These are phyloP conservation scores for Parnassius apollo DNA, from an alignment of 2,888 invertebrate genomes.

Conservation along the genomic window DNA sequence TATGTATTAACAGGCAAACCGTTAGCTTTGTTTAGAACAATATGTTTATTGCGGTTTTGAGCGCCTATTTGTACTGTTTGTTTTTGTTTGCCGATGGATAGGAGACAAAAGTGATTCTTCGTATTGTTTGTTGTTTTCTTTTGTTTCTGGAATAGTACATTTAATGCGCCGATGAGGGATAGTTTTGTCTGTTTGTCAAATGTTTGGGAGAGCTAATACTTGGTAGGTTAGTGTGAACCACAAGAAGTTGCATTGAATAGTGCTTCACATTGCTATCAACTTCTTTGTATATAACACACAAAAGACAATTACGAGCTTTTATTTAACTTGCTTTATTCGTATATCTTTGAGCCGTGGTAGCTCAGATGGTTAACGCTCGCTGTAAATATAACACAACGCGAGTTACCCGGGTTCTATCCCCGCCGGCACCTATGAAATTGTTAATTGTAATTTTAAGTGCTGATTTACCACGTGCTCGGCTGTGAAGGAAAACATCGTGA, in stretches of 20 bases:
- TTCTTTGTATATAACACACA: too few species aligned
- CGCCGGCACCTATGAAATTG: too few species aligned
- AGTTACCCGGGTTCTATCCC: too few species aligned
- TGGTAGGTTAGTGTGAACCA: conserved; percentile 5
- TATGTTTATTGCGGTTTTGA: conserved; percentile 56
- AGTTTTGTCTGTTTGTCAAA: conserved; percentile 1
- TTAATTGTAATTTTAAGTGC: too few species aligned
- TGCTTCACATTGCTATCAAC: too few species aligned
- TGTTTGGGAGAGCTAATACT: neutral
- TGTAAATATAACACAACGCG: too few species aligned
- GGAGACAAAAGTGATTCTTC: conserved; percentile 26
- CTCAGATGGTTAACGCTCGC: too few species aligned
- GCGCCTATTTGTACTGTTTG: conserved; percentile 38
- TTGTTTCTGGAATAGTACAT: conserved; percentile 5
- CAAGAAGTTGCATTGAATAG: neutral
- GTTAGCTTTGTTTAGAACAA: conserved; percentile 39
- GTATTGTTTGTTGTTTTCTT: conserved; percentile 28
- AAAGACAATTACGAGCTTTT: too few species aligned
- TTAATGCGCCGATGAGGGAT: conserved; percentile 7
- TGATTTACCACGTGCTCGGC: too few species aligned
- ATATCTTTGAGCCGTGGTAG: too few species aligned
- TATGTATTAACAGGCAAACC: conserved; percentile 26
- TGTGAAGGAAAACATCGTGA: too few species aligned
- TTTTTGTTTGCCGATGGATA: conserved; percentile 37
- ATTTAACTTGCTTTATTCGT: too few species aligned